Evolutionary conservation across 2,888 invertebrate genomes (phyloP), one percentile per base, ranked within the genome.

Genomic region (Drosophila mayaguana): DNA sequence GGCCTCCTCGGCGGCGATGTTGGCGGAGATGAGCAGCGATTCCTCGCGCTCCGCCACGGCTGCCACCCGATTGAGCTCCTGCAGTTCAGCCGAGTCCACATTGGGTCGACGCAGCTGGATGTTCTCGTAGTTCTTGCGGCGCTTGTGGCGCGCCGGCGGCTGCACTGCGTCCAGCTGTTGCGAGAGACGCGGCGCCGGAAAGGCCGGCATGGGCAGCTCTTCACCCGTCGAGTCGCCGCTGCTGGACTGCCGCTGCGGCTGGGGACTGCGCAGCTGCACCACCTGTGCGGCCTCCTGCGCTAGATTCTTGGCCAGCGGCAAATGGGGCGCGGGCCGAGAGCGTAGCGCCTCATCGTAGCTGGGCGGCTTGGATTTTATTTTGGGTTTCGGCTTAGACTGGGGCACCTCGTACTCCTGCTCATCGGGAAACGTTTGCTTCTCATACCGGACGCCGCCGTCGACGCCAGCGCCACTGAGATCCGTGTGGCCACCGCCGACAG

Each of bases 151-250:
- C 20, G 69, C 81, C 9, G 93, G 92, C 6, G 92, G 89, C 64
- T 92, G 72, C 66, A 78, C 81, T 87, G 59, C 71, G 3, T 77
- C 77, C 50, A 53, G 11, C 18, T 88, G 83, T 40, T 92, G 91
- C 8, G 91, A 91, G 6, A 91, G 72, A 9, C 83, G 83, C 0
- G 93, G 93, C 14, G 93, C 86, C n/a, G 93, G 93, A 69, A 78
- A 92, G 12, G 78, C 81, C 0, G 93, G 93, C 91, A 93, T 92
- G 3, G 92, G 92, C 55, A 76, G 84, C 43, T 84, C 85, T 3
- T 89, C 89, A 16, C 79, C 73, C 0, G 87, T 89, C 2, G 78
- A 75, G 0, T 78, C 81, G 1, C 63, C 65, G 20, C 70, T 73
- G 67, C 78, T 78, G 8, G 67, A 53, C 12, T 42, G 72, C 1